Percentiles rank a stretch among this genome's conserved stretches.
Evolutionary conservation across 2,888 invertebrate genomes (phyloP).

Genomic region (Agapostemon virescens): DNA sequence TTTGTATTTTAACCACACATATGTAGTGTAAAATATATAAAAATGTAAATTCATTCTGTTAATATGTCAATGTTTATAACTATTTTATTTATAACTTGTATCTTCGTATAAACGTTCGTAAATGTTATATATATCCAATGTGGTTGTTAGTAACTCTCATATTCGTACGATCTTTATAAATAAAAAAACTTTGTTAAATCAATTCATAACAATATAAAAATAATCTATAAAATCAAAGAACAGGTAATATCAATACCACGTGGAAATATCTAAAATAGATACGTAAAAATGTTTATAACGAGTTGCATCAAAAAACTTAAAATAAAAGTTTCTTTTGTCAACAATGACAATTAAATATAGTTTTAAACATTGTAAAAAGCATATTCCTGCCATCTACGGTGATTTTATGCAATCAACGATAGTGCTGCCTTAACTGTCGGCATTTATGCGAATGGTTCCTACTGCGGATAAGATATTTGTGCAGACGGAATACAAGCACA

Average conservation of each 20-base stretch:
- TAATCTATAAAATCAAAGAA: no score
- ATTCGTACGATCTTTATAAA: not conserved
- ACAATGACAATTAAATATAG: not conserved
- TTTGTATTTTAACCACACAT: not conserved
- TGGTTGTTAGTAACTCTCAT: not conserved
- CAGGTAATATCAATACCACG: no score
- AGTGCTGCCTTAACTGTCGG: conserved; percentile 47
- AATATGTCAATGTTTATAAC: not conserved
- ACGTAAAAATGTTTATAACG: not conserved
- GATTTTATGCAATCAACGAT: not conserved
- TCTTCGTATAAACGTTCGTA: no score
- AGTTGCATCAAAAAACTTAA: not conserved
- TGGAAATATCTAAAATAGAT: not conserved
- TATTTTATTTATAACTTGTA: not conserved
- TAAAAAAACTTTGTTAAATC: not conserved
- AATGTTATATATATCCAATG: not conserved
- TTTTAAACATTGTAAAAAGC: not conserved
- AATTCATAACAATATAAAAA: not conserved
- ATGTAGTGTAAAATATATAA: no score
- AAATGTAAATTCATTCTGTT: not conserved
- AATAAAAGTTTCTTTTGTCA: not conserved
- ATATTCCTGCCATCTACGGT: not conserved
- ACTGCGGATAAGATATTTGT: no score
- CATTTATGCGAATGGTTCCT: conserved; percentile 55
- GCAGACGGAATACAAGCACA: no score